phyloP scores from a whole-genome alignment of 1,140 invertebrate genomes.

The Armadillidium nasatum region DNA sequence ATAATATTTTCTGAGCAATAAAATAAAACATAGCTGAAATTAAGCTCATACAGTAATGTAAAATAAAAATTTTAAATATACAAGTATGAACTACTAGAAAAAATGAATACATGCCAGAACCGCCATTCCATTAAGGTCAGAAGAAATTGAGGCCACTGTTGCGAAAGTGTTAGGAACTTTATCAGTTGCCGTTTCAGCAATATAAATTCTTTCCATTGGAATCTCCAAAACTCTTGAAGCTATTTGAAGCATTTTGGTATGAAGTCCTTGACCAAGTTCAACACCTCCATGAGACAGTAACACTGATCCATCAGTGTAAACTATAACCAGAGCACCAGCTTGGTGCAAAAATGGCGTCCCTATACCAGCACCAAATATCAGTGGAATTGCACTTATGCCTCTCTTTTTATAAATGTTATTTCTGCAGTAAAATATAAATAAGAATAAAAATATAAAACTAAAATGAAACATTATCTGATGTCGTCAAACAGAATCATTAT shows the following conservation, averaged over 20 bases:
- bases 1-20: too few relatives aligned
- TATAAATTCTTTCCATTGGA: constrained; percentile 71
- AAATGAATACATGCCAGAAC: constrained; percentile 59
- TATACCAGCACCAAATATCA: constrained; percentile 85
- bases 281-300: constrained; percentile 81
- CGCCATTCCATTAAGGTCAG: constrained; percentile 93
- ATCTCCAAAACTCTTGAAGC: constrained; percentile 62
- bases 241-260: constrained; percentile 88
- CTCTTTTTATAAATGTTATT: constrained; percentile 58
- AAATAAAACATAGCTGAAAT: too few relatives aligned
- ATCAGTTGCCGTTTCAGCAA: constrained; percentile 81
- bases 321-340: constrained; percentile 76
- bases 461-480: background rate
- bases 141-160: constrained; percentile 83
- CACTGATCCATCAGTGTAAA: constrained; percentile 89
- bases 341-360: constrained; percentile 77
- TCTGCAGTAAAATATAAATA: background rate
- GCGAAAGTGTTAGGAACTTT: constrained; percentile 91
- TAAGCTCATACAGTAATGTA: too few relatives aligned
- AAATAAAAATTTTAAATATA: too few relatives aligned
- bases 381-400: constrained; percentile 76
- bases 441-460: too few relatives aligned
- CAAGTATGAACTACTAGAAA: too few relatives aligned
- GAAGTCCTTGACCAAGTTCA: constrained; percentile 93
- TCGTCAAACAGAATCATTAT: background rate